Conservation (phyloP, 2,888 invertebrate species). For the Andrena hattorfiana region DNA sequence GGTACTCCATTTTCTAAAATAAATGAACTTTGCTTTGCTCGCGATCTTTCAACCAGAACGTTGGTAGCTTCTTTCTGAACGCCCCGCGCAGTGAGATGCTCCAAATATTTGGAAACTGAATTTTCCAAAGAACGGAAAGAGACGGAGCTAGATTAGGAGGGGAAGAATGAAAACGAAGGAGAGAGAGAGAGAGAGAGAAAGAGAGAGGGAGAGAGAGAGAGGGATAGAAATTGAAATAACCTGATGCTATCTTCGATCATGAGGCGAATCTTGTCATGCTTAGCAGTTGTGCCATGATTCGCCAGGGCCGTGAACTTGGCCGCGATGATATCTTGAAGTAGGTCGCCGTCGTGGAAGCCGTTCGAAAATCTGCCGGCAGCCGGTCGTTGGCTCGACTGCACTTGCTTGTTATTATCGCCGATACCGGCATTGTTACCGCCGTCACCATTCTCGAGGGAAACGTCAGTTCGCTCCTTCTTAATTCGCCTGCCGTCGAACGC, state of each 20-base stretch:
- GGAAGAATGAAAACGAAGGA: background rate
- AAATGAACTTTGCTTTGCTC: too few relatives aligned
- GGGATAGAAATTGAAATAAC: constrained; percentile 80
- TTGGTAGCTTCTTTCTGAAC: too few relatives aligned
- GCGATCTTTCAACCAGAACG: too few relatives aligned
- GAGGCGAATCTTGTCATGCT: constrained; percentile 86
- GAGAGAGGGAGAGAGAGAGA: too few relatives aligned
- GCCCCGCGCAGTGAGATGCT: background rate
- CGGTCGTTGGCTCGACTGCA: constrained; percentile 56
- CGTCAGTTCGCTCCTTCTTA: constrained; percentile 77
- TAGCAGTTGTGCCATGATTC: constrained; percentile 75
- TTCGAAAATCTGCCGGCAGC: constrained; percentile 74
- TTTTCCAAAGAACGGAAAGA: background rate
- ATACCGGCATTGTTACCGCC: constrained; percentile 60
- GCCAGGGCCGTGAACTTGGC: constrained; percentile 78
- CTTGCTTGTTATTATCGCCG: constrained; percentile 51
- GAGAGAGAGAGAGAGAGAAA: background rate
- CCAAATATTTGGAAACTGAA: background rate
- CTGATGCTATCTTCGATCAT: constrained; percentile 89
- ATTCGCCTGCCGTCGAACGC: constrained; percentile 78
- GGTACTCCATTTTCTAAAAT: too few relatives aligned
- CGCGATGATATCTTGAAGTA: constrained; percentile 81
- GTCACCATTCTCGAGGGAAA: constrained; percentile 65
- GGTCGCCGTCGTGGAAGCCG: constrained; percentile 80
- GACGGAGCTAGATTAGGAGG: background rate